Base-by-base conservation (phyloP, 2,797 vertebrate species). In the Microhierax caerulescens region DNA sequence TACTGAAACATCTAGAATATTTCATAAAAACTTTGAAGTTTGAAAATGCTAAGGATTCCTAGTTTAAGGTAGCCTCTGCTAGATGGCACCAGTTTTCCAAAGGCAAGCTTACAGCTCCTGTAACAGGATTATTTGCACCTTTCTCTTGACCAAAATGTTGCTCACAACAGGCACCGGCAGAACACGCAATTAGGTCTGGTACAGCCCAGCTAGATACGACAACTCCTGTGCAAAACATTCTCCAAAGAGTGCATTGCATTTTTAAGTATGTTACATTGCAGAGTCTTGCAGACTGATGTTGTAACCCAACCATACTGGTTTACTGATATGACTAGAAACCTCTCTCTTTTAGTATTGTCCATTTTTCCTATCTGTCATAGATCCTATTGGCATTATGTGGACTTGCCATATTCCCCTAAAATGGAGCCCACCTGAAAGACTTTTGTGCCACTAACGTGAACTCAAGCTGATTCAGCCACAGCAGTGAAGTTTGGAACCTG, bases 131-230 rank as follows among this genome's bases (percentile, higher is more conserved):
- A 54, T 45, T 57, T 53, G 19, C 16, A 37, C 11, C 7, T n/a
- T 83, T 60, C 28, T 70, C n/a, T 56, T 60, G 11, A 61, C 8
- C 3, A 1, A 65, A 24, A 9, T 0, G 3, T 9, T 68, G 27
- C 23, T 68, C 48, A 30, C 30, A 54, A 37, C 5, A 59, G 28
- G 12, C 6, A 7, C 23, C 7, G 17, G 67, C 23, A 79, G 43
- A 79, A 45, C 50, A 43, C 2, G 1, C 0, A 0, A 34, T 3
- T 4, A 24, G 32, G 36, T 22, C 41, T 51, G 27, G 25, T 28
- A 39, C 45, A 65, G 45, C 21, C 15, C 56, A 34, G 27, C 7
- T 50, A 41, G 15, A 53, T 51, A n/a, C 2, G 7, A 60, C 3
- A 56, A 34, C 10, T 50, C 16, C 57, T n/a, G 20, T 0, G 1